Evolutionary conservation across 2,113 vertebrate species (phyloP).

Genomic region (Zosterops pallidus): DNA sequence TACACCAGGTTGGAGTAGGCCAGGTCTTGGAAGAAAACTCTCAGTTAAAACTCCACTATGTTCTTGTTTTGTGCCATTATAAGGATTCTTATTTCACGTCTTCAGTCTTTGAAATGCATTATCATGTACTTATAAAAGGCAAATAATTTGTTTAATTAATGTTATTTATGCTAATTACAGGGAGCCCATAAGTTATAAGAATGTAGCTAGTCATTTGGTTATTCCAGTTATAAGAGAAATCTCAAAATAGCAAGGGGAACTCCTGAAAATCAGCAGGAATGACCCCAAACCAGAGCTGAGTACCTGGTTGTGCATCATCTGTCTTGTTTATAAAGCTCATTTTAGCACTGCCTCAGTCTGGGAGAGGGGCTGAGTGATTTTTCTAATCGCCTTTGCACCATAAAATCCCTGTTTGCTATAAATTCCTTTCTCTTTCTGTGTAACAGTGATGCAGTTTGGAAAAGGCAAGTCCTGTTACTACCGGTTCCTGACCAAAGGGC

Average conservation of each 20-base stretch:
- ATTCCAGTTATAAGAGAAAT: not conserved
- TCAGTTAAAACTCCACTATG: not conserved
- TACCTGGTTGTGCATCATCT: not conserved
- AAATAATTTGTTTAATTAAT: not conserved
- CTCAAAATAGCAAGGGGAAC: not conserved
- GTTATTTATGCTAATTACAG: not conserved
- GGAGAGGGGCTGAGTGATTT: not conserved
- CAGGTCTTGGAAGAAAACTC: not conserved
- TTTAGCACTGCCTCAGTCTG: not conserved
- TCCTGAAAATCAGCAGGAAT: not conserved
- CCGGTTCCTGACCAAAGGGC: constrained; percentile 87
- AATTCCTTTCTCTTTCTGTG: not conserved
- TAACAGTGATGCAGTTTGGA: constrained; percentile 85
- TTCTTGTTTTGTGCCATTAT: not conserved
- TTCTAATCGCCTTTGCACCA: not conserved
- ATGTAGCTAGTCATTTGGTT: not conserved
- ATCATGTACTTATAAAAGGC: not conserved
- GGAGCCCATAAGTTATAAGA: not conserved
- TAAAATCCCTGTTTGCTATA: not conserved
- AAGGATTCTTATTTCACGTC: not conserved
- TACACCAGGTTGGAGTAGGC: not conserved
- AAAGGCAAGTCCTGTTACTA: constrained; percentile 92
- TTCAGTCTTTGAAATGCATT: not conserved
- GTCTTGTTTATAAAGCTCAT: not conserved
- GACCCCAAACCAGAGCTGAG: not conserved